Evolutionary conservation across 2,797 vertebrate species (phyloP), one percentile per base, ranked within the genome.

Genomic region (Sebastes nivosus): DNA sequence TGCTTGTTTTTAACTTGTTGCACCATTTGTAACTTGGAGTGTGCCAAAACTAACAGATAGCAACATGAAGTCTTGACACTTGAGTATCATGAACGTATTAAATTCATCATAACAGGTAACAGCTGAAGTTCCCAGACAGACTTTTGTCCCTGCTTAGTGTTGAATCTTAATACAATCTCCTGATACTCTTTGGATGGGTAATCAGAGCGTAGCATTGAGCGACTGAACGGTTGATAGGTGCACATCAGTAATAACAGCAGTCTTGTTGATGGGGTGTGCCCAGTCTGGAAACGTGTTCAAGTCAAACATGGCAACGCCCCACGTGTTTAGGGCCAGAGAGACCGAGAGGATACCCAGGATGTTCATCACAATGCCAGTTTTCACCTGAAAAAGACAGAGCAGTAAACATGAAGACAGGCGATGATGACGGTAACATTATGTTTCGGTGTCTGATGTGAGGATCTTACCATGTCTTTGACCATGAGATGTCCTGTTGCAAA

Each of bases 381-480:
- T 98, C 61, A 97, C 97, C 98, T 99, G 95, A 75, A 78, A 91
- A 67, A 16, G 63, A 2, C 67, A 13, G 10, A 30, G 63, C 6
- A 58, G 29, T n/a, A 77, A 55, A 55, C 61, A 75, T 16, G 11
- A 71, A 2, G 6, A 36, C 1, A 16, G 9, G 6, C 5, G 9
- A 25, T 20, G 10, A 50, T 18, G 42, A 18, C 7, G 32, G 3
- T 32, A 14, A 18, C n/a, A 0, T 18, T 2, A 6, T n/a, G 20
- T 52, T 55, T 52, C 18, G n/a, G 50, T 7, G 4, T 25, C 6
- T 3, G 22, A n/a, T 11, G 10, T 42, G 36, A 59, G 16, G 27
- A 22, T 12, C 95, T 93, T 92, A 99, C 99, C 98, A 99, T 99
- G 92, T 99, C 99, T 94, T 97, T 99, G 82, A 99, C 98, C 96